Evolutionary conservation across 2,888 invertebrate genomes (phyloP).

Genomic region (Masnerella sp.): DNA sequence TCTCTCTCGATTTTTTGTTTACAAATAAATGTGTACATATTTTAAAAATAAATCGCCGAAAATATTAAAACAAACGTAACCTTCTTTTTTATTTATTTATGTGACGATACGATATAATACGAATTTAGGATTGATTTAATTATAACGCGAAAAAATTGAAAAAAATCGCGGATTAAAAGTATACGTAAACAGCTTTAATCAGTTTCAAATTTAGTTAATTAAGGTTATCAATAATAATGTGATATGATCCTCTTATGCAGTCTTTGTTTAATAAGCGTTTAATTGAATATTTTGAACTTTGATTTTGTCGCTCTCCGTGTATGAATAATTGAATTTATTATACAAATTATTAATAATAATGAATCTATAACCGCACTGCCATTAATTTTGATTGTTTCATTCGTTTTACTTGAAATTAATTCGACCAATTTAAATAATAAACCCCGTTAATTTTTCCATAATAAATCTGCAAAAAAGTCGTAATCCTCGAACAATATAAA

Average conservation of each 20-base stretch:
- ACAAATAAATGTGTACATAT: no score
- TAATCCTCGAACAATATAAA: no score
- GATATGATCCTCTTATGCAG: constrained; percentile 36
- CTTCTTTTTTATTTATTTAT: neutral
- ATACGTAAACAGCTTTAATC: constrained; percentile 14
- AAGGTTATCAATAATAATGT: constrained; percentile 25
- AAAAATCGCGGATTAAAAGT: neutral
- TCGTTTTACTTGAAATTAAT: no score
- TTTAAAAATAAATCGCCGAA: neutral
- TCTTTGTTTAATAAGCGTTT: constrained; percentile 36
- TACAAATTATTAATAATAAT: constrained; percentile 4
- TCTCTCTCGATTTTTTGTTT: neutral
- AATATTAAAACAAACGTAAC: neutral
- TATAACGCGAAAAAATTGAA: neutral
- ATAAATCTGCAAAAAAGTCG: no score
- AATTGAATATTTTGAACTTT: constrained; percentile 43
- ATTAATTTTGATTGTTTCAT: constrained; percentile 15
- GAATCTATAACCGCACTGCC: constrained; percentile 19
- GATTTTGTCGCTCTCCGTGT: neutral
- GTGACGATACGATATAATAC: no score
- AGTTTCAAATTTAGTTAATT: constrained; percentile 30
- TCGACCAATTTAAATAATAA: no score
- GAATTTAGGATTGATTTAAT: no score
- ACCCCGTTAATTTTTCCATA: no score
- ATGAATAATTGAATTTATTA: constrained; percentile 23